Evolutionary conservation across 2,113 vertebrate species (phyloP), one percentile per base, ranked within the genome.

Genomic region (Oriolus oriolus): DNA sequence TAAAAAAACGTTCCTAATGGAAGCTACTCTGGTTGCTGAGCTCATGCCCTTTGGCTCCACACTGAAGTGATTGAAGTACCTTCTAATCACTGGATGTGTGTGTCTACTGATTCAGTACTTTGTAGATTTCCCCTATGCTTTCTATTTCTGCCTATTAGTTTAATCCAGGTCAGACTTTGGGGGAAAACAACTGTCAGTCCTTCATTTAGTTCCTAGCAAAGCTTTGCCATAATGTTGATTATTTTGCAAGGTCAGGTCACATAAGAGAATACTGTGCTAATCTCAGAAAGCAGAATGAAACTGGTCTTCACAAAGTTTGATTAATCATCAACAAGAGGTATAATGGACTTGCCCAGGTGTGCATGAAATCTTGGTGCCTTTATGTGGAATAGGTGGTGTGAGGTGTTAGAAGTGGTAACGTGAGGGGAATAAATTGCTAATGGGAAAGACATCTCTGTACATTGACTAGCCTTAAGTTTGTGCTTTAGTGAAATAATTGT

Each of bases 181-280:
- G 20, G 47, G 8, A n/a, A 71, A 85, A 53, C 24, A 59, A 7
- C 74, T 92, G 9, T 35, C 16, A 33, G 26, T 57, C 10, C 33
- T 81, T 87, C 47, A 28, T 57, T 61, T 56, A 59, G 22, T 57
- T 74, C 21, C 50, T 77, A 28, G 5, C 27, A 50, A 5, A 70
- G 54, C 44, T 82, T 79, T 85, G 54, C 15, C 2, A 2, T 64
- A 37, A 47, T 28, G 21, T 47, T 84, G 33, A 54, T 66, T 49
- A 13, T 76, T 91, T 87, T 60, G 41, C 19, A 41, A 66, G 56
- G 49, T 93, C 49, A 39, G 52, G 44, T 31, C 10, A 31, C 2
- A 1, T 0, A 27, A 0, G 1, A 77, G 27, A 68, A 69, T 16
- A 7, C 13, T 65, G 10, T 56, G n/a, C 47, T 81, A 13, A 41